phyloP scores from a whole-genome alignment of 2,113 vertebrate species.

The Pycnonotus jocosus region DNA sequence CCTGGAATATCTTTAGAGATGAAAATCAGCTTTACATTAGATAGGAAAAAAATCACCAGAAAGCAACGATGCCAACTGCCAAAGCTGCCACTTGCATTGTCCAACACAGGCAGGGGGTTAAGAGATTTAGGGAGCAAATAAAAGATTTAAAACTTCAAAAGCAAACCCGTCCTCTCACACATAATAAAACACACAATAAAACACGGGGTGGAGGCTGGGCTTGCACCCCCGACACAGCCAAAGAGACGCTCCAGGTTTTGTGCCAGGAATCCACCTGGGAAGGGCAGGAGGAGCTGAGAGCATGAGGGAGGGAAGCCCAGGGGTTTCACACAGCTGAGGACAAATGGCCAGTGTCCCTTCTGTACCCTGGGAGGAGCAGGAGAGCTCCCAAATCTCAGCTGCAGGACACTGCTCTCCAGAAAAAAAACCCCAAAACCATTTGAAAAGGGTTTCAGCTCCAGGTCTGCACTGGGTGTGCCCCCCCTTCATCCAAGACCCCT shows the following conservation, averaged over 20 bases:
- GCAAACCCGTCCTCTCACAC: rapidly evolving
- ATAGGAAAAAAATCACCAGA: neutral
- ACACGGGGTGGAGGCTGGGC: neutral
- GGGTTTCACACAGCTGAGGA: neutral
- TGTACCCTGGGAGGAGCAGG: neutral
- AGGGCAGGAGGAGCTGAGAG: rapidly evolving
- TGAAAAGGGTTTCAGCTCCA: rapidly evolving
- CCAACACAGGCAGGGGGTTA: rapidly evolving
- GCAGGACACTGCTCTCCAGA: rapidly evolving
- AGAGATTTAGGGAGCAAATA: neutral
- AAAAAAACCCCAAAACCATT: rapidly evolving
- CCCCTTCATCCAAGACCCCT: neutral
- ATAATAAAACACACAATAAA: neutral
- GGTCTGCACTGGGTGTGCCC: rapidly evolving
- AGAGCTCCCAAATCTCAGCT: neutral
- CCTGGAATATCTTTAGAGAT: neutral
- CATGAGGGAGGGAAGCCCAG: rapidly evolving
- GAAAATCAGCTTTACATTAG: neutral
- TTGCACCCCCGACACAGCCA: rapidly evolving
- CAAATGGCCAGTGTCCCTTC: rapidly evolving
- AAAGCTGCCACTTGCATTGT: neutral
- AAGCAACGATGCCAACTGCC: neutral
- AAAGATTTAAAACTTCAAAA: neutral
- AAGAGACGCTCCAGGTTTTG: neutral
- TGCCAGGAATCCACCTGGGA: neutral